Base-by-base conservation (phyloP, 2,888 invertebrate species). In the Ctena decussata region DNA sequence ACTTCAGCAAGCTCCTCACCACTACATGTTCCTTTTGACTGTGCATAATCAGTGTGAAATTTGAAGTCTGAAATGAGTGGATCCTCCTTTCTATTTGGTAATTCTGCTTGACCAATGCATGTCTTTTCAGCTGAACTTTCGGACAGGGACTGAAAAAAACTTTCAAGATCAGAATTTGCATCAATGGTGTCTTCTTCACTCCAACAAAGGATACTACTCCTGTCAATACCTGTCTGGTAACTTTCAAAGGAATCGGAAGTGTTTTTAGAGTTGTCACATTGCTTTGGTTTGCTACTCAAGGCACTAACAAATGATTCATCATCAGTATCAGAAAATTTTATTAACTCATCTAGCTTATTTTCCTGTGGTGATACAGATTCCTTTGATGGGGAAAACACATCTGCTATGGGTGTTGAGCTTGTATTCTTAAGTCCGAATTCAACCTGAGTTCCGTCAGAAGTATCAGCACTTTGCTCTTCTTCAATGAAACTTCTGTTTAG, bases 221-320 rank as follows among this genome's bases (percentile, higher is more conserved):
- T 65, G 21, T 65, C 65, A 65, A 65, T 65, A 35, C 65, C 65
- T 18, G 65, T 65, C 18, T 24, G 21, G 35, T 35, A 65, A 30
- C 65, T 65, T 11, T 65, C 65, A 65, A 65, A 65, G 5, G 65
- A 65, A 32, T 65, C 35, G 1, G 35, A 12, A 35, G 65, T 35
- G 21, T 30, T 65, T 18, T 65, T 65, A 12, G 65, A 65, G 18
- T 65, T 15, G 8, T 65, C 35, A 35, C 35, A 65, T 35, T 65
- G 65, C 32, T 65, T 35, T n/a, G 65, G 12, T 35, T 35, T 65
- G 18, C 65, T 57, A 24, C 49, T 75, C 39, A 39, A 72, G 18
- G 71, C 39, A 44, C 32, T 71, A 24, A 60, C 44, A 35, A 71
- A 60, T 53, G 53, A 32, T 37, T 71, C 72, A 72, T 72, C 57